Percentiles rank a stretch among this genome's conserved stretches.
phyloP scores from a whole-genome alignment of 2,888 invertebrate genomes.

The Sepioteuthis lessoniana region DNA sequence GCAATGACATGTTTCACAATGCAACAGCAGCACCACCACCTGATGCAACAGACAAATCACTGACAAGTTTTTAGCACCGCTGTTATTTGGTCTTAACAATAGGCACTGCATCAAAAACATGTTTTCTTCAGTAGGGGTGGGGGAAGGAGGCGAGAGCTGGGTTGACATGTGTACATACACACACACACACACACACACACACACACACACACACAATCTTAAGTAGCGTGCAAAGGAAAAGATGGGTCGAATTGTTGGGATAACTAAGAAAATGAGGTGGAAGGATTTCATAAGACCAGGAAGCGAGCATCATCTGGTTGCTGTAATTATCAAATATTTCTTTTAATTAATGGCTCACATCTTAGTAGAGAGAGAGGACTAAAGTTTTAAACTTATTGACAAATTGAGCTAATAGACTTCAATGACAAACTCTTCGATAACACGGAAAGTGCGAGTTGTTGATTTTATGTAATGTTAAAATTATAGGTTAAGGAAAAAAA shows the following conservation, averaged over 20 bases:
- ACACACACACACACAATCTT: no score
- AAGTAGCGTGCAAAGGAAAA: not conserved
- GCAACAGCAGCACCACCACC: not conserved
- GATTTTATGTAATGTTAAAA: no score
- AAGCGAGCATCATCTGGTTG: not conserved
- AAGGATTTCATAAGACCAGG: not conserved
- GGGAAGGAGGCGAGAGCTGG: not conserved
- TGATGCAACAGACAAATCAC: slow-evolving; percentile 33
- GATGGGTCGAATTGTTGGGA: not conserved
- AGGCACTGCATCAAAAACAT: not conserved
- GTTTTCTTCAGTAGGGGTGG: not conserved
- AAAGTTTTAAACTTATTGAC: no score
- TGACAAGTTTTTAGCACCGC: not conserved
- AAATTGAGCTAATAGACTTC: no score
- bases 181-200: not conserved
- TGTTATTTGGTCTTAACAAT: not conserved
- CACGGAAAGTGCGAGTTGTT: no score
- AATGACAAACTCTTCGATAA: no score
- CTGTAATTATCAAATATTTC: not conserved
- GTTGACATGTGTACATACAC: not conserved
- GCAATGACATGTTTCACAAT: not conserved
- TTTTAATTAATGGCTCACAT: no score
- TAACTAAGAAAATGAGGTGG: not conserved
- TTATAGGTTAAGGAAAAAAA: no score
- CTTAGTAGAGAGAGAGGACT: no score